phyloP scores from a whole-genome alignment of 2,797 vertebrate genomes.

The Lutjanus campechanus region DNA sequence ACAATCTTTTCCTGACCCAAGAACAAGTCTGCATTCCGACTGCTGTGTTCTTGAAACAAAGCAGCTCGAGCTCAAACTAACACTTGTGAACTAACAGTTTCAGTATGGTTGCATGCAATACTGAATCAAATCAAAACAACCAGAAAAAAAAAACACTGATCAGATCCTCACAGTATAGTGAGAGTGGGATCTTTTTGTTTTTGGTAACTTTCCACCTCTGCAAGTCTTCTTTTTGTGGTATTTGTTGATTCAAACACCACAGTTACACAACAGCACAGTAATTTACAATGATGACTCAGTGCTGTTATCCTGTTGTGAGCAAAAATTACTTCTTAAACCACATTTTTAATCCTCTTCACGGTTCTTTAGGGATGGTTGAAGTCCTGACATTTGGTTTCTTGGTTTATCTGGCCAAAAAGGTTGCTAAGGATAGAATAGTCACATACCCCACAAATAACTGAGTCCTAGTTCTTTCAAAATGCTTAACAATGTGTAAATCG shows the following conservation, averaged over 20 bases:
- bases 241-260: neutral
- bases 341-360: constrained; percentile 1
- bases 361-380: neutral
- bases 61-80: neutral
- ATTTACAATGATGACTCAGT: constrained; percentile 21
- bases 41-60: neutral
- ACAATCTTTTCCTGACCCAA: neutral
- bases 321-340: neutral
- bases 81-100: too few relatives aligned
- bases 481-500: neutral
- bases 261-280: constrained; percentile 7
- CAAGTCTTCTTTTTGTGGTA: neutral
- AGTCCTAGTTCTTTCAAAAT: constrained; percentile 1
- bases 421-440: neutral
- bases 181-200: neutral
- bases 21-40: neutral
- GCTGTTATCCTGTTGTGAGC: neutral
- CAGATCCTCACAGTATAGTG: neutral
- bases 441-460: neutral
- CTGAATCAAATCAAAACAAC: neutral
- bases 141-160: neutral
- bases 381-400: neutral
- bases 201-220: neutral
- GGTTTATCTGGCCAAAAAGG: neutral
- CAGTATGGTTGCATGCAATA: neutral